These are phyloP conservation scores for Diarsia dahlii DNA, from an alignment of 2,888 invertebrate genomes.

Conservation along the genomic window DNA sequence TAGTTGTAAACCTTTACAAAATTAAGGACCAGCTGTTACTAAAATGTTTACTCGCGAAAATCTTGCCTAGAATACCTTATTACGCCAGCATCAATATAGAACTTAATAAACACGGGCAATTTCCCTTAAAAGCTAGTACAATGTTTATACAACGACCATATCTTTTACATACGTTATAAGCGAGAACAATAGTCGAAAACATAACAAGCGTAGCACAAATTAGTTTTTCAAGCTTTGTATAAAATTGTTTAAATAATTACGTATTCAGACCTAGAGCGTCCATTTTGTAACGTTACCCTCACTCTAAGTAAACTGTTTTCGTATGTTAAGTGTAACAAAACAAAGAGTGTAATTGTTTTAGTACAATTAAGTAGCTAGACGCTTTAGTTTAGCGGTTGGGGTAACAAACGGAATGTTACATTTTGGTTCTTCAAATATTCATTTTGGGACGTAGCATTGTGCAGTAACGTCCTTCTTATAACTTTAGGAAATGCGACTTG, in stretches of 20 bases:
- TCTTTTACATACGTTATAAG: constrained; percentile 53
- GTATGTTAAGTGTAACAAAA: constrained; percentile 67
- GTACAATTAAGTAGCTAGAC: constrained; percentile 57
- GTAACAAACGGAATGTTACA: constrained; percentile 37
- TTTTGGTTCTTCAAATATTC: constrained; percentile 56
- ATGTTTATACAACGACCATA: constrained; percentile 36
- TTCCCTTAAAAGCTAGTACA: constrained; percentile 3
- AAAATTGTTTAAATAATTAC: constrained; percentile 60
- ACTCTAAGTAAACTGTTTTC: constrained; percentile 67
- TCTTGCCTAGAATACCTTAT: background rate
- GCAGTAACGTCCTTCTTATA: background rate
- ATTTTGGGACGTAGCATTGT: constrained; percentile 24
- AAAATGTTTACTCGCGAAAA: constrained; percentile 15
- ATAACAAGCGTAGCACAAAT: constrained; percentile 52
- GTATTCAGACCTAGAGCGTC: constrained; percentile 40
- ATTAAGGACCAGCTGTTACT: constrained; percentile 1
- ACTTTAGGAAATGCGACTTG: background rate
- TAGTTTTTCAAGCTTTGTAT: constrained; percentile 63
- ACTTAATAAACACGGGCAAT: constrained; percentile 19
- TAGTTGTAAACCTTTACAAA: background rate
- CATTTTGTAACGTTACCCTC: constrained; percentile 58
- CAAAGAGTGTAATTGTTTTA: constrained; percentile 66
- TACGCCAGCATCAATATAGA: background rate
- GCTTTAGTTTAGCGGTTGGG: constrained; percentile 55
- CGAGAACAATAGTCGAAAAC: constrained; percentile 55